Conservation (phyloP, 2,888 invertebrate genomes). For the Biston stratarius region DNA sequence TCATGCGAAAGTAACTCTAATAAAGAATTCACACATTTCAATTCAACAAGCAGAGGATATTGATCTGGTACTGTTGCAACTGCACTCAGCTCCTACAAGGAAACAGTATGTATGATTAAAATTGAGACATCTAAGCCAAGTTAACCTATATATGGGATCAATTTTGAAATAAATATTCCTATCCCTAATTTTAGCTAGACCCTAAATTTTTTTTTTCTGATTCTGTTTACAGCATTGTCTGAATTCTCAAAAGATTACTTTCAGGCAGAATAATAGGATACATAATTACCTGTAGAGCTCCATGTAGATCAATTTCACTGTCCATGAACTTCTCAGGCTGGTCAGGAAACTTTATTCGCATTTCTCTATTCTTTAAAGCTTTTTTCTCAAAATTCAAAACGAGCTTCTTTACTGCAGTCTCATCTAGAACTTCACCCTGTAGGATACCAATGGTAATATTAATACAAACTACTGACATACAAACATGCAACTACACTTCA, state of each 20-base stretch:
- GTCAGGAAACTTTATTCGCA: constrained; percentile 99
- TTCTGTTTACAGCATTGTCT: too few relatives aligned
- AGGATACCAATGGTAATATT: constrained; percentile 42
- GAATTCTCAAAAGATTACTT: too few relatives aligned
- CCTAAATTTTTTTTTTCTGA: too few relatives aligned
- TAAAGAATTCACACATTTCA: constrained; percentile 95
- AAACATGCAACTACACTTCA: too few relatives aligned
- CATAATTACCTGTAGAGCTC: constrained; percentile 90
- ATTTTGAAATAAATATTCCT: too few relatives aligned
- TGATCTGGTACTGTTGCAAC: constrained; percentile 98
- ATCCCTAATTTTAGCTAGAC: too few relatives aligned
- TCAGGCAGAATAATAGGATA: constrained; percentile 1
- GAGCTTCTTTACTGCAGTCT: constrained; percentile 94
- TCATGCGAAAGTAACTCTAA: constrained; percentile 97
- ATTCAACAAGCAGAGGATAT: constrained; percentile 95
- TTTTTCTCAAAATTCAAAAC: constrained; percentile 97
- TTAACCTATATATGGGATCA: too few relatives aligned
- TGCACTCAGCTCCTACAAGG: constrained; percentile 94
- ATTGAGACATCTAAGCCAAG: background rate
- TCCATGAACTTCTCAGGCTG: constrained; percentile 99
- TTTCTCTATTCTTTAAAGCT: constrained; percentile 97
- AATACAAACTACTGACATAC: too few relatives aligned
- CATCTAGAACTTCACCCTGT: constrained; percentile 95
- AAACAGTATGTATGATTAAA: constrained; percentile 3
- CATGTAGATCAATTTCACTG: constrained; percentile 97